These are phyloP conservation scores for Scylla paramamosain DNA, from an alignment of 1,140 invertebrate species.

Conservation along the genomic window DNA sequence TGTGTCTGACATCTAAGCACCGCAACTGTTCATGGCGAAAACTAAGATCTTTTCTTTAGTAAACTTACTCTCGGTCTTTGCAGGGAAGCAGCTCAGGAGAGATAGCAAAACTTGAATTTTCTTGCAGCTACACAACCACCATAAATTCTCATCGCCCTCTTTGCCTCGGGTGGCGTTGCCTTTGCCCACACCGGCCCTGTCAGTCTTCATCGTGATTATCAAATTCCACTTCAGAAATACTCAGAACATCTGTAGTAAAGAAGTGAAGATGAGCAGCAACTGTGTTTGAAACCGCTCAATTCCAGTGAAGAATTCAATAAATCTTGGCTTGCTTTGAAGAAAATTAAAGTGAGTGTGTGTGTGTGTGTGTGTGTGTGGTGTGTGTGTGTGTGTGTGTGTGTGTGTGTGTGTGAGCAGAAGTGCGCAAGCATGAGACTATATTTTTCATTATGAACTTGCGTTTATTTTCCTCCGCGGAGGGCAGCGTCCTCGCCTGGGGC, in stretches of 20 bases:
- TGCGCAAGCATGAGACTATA: background rate
- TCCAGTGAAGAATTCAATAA: background rate
- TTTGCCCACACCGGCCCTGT: background rate
- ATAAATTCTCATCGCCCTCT: no score
- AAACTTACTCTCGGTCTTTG: no score
- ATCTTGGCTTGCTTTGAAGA: background rate
- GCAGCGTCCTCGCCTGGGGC: no score
- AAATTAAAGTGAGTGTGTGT: background rate
- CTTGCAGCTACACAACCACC: no score
- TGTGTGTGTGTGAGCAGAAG: background rate
- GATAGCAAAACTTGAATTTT: no score
- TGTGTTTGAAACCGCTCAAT: conserved; percentile 27
- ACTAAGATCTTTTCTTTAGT: no score
- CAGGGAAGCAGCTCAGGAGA: no score
- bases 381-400: conserved; percentile 36
- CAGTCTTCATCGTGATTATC: background rate
- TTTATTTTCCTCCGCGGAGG: no score
- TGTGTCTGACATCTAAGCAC: no score
- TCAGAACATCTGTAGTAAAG: background rate
- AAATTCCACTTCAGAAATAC: background rate
- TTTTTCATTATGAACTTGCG: no score
- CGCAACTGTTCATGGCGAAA: no score
- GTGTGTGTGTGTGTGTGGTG: conserved; percentile 49
- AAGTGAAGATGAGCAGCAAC: no score
- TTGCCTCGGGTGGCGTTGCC: background rate